Evolutionary conservation across 1,140 invertebrate species (phyloP), one percentile per base, ranked within the genome.

Genomic region (Ptiloglossa arizonensis): DNA sequence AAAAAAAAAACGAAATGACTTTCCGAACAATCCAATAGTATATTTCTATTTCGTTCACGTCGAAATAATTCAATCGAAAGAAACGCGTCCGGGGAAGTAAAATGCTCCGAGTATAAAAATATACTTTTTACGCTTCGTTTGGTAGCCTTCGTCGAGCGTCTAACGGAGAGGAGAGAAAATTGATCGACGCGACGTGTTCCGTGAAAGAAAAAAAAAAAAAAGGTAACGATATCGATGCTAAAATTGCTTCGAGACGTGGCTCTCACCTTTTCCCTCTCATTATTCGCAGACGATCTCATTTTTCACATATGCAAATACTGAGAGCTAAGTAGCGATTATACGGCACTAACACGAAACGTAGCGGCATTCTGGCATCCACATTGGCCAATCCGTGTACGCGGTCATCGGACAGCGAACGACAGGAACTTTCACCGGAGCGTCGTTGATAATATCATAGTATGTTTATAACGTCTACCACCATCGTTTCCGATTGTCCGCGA

Each of bases 361-460:
- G 75, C 71, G 67, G 15, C 68, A 73, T 77, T 81, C 57, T 69
- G 81, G 68, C 82, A 71, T 76, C 57, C 56, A 35, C 41, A 46
- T 81, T 68, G 57, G 19, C 63, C 69, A 68, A 80, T 80, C 44
- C 2, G 44, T 22, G 22, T 22, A 50, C 62, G 50, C 63, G 63
- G 64, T 64, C 66, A 70, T 59, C 71, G 68, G 48, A 75, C 79
- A 64, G 72, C 13, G 54, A 62, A 72, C 38, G 46, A 66, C 57
- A 50, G 57, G 56, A 73, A 85, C 83, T 85, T 85, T 85, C 83
- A 85, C 83, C 78, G 69, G 32, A 75, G 63, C 60, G 56, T 41
- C 50, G 72, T 66, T 72, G 75, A 84, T 85, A 81, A 85, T 74
- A 78, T 74, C 71, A 73, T 76, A 38, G 41, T n/a, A 29, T 77